Evolutionary conservation across 2,113 vertebrate genomes (phyloP).

Genomic region (Pristiophorus japonicus): DNA sequence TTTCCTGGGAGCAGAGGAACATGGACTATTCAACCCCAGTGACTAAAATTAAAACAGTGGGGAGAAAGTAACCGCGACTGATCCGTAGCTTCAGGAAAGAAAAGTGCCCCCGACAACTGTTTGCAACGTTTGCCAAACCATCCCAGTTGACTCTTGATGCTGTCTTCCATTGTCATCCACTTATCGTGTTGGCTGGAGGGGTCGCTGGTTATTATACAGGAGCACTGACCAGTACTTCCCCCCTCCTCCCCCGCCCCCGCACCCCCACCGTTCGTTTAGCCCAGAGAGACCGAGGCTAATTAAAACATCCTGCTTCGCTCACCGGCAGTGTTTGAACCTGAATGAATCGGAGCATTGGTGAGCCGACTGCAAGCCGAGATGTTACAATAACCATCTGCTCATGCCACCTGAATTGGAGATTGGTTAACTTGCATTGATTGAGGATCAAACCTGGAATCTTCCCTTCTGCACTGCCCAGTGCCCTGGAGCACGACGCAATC

Average conservation of each 20-base stretch:
- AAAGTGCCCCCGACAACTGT: background rate
- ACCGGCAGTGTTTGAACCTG: background rate
- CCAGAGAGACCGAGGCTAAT: background rate
- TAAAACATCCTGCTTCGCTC: background rate
- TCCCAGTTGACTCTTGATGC: background rate
- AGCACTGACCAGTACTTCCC: background rate
- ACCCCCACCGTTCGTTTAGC: background rate
- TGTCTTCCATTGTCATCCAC: no score
- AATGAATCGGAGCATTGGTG: no score
- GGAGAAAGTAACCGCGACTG: background rate
- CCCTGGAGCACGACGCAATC: background rate
- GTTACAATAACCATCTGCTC: background rate
- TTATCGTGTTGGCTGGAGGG: background rate
- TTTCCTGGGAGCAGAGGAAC: background rate
- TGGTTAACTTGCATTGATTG: background rate
- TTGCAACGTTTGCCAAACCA: background rate
- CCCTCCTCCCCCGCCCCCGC: no score
- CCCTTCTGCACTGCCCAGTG: background rate
- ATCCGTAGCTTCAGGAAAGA: background rate
- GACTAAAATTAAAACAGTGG: background rate
- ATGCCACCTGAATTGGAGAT: background rate
- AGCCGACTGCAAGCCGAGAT: background rate
- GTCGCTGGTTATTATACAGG: background rate
- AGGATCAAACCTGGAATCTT: background rate
- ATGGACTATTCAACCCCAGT: background rate